Conservation (phyloP, 2,888 invertebrate genomes). For the Cheilosia vulpina region DNA sequence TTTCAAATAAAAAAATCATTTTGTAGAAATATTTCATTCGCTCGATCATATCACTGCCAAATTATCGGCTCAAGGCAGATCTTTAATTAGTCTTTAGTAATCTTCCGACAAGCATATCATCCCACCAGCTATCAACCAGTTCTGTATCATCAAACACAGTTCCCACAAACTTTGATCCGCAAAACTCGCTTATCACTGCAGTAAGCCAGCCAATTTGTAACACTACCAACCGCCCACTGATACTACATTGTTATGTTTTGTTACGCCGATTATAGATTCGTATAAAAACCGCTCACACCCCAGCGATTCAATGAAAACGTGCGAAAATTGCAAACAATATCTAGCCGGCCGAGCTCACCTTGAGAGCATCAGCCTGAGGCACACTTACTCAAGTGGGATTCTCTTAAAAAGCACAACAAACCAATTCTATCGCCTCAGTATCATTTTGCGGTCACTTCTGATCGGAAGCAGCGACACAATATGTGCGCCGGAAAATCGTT, state of each 20-base stretch:
- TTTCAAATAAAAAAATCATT: too few relatives aligned
- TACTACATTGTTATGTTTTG: constrained; percentile 39
- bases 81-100: not conserved
- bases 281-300: constrained; percentile 46
- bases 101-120: not conserved
- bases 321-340: constrained; percentile 44
- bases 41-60: too few relatives aligned
- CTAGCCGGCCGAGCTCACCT: constrained; percentile 26
- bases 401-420: constrained; percentile 61
- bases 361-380: constrained; percentile 13
- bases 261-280: constrained; percentile 44
- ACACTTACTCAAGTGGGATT: constrained; percentile 20
- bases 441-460: constrained; percentile 57
- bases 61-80: too few relatives aligned
- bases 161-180: constrained; percentile 36
- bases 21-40: too few relatives aligned
- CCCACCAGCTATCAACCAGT: not conserved
- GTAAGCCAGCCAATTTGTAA: not conserved
- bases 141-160: not conserved
- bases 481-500: constrained; percentile 36
- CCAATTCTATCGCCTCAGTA: constrained; percentile 52
- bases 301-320: constrained; percentile 44
- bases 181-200: constrained; percentile 42
- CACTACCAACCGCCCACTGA: constrained; percentile 5
- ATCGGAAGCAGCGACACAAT: constrained; percentile 59